Conservation (phyloP, 2,113 vertebrate genomes). For the Pan troglodytes region NHGRI_mPanTro3-v2.1_pri NC_072415.2:39117501-39118000, state of each 20-base stretch:
- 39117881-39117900: background rate
- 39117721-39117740: conserved; percentile 24
- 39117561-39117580: background rate
- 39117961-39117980: background rate
- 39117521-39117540: background rate
- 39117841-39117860: background rate
- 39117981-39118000: background rate
- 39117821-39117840: background rate
- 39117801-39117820: background rate
- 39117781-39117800: background rate
- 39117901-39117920: background rate
- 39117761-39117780: background rate
- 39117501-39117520: background rate
- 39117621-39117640: background rate
- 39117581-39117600: background rate
- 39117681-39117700: conserved; percentile 17
- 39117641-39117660: background rate
- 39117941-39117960: background rate
- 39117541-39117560: background rate
- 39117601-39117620: background rate
- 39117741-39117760: conserved; percentile 24
- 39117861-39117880: background rate
- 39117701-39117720: background rate
- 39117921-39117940: background rate
- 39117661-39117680: background rate